A percentile compares a stretch with the other conserved stretches of the same genome.
phyloP scores from a whole-genome alignment of 2,113 vertebrate genomes.

The Amia ocellicauda region DNA sequence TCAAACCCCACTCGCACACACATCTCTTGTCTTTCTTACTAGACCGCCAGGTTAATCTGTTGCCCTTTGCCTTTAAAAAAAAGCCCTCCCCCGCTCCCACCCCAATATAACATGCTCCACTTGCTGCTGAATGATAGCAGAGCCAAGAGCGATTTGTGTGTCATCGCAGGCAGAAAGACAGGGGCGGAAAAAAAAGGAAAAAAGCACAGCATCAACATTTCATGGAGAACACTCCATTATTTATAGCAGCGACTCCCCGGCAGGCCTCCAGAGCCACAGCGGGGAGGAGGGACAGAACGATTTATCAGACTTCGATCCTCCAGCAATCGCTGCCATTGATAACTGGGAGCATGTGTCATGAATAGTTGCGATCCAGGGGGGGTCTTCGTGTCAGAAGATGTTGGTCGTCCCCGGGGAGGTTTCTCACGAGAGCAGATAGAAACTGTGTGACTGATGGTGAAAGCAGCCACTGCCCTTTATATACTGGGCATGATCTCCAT shows the following conservation, averaged over 20 bases:
- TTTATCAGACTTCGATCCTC: background rate
- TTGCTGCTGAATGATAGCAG: background rate
- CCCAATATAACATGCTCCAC: background rate
- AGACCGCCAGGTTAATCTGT: background rate
- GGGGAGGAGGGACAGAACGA: background rate
- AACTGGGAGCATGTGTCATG: too few relatives aligned
- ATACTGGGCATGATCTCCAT: too few relatives aligned
- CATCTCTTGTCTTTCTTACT: too few relatives aligned
- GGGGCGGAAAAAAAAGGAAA: background rate
- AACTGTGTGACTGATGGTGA: too few relatives aligned
- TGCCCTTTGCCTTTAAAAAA: background rate
- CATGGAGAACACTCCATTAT: conserved; percentile 11
- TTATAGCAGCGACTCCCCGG: conserved; percentile 2
- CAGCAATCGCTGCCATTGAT: background rate
- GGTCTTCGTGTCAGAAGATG: too few relatives aligned
- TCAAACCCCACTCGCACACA: background rate
- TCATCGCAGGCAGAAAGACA: background rate
- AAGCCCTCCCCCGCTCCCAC: background rate
- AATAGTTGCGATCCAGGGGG: too few relatives aligned
- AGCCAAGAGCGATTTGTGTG: conserved; percentile 5
- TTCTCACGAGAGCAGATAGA: too few relatives aligned
- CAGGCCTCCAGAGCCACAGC: background rate
- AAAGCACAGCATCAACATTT: conserved; percentile 5
- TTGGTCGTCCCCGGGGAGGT: too few relatives aligned
- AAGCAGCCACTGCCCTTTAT: too few relatives aligned